Evolutionary conservation across 1,140 invertebrate genomes (phyloP), one percentile per base, ranked within the genome.

Genomic region (Ganaspis sp.): DNA sequence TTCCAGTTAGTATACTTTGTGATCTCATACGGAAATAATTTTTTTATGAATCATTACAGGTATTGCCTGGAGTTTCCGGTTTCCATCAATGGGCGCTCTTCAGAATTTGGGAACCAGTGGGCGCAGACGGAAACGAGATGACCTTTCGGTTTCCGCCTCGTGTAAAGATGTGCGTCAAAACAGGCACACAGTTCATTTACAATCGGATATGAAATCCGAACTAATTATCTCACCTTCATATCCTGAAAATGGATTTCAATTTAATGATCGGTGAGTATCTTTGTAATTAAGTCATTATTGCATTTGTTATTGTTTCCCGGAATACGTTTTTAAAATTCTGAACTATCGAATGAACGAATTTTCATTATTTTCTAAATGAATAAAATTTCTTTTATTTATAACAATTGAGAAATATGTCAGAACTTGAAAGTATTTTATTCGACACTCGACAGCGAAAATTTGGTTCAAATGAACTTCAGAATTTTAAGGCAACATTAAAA

Each of bases 1-100:
- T 29, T 8, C 9, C 19, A 45, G 9, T 23, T 19, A 45, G 11
- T 4, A 71, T 11, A 8, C 15, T 26, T 37, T 72, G 71, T 71
- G 54, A 64, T 29, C 12, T 26, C 12, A 29, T 15, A 29, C 12
- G 58, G 58, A 64, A 75, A 49, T 45, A 5, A 64, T 53, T 19
- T 54, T 21, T 72, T 58, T 23, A 19, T 69, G 58, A 64, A 64
- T 64, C 58, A 64, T 34, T 21, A 6, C 79, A 90, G 89, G 90
- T 74, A 90, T 90, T 86, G 84, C 87, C 84, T 91, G 89, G 90
- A 91, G 87, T 78, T 91, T 91, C 81, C 83, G 89, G 81, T 91
- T 91, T 72, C 87, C 89, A 64, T 88, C 87, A 75, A 84, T 87
- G 82, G 81, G 79, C 64, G 82, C 85, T 38, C 81, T 88, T 42